A percentile compares a stretch with the other conserved stretches of the same genome.
Conservation (phyloP, 1,140 invertebrate species). For the Aradophagus sp. region DNA sequence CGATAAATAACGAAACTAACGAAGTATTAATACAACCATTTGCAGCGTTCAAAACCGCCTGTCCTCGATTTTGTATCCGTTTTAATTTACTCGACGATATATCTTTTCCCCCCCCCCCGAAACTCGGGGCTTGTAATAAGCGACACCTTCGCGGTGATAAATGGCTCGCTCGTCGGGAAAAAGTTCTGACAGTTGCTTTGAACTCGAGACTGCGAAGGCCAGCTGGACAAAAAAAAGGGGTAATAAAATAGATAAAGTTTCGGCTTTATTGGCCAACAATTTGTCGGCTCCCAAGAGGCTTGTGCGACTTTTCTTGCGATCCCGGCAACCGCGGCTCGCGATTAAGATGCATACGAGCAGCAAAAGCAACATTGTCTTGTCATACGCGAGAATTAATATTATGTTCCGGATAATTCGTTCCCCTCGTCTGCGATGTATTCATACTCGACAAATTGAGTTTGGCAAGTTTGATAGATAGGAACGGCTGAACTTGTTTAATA, state of each 20-base stretch:
- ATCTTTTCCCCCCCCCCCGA: constrained; percentile 25
- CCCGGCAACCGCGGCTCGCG: constrained; percentile 1
- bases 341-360: constrained; percentile 15
- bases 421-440: constrained; percentile 14
- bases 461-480: constrained; percentile 24
- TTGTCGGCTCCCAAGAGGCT: constrained; percentile 13
- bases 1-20: constrained; percentile 8
- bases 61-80: constrained; percentile 16
- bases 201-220: constrained; percentile 7
- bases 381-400: constrained; percentile 12
- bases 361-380: constrained; percentile 14
- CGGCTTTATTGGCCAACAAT: constrained; percentile 33
- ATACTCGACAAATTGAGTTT: constrained; percentile 39
- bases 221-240: constrained; percentile 21
- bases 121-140: constrained; percentile 38
- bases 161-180: constrained; percentile 31
- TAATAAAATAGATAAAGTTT: constrained; percentile 45
- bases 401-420: constrained; percentile 20
- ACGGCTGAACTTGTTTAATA: constrained; percentile 19
- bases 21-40: constrained; percentile 29
- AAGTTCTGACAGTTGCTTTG: constrained; percentile 50
- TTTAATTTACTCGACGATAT: constrained; percentile 51
- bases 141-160: constrained; percentile 44
- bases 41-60: constrained; percentile 7
- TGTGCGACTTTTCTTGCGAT: constrained; percentile 5